phyloP scores from a whole-genome alignment of 2,113 vertebrate genomes.

The Oncorhynchus mykiss region DNA sequence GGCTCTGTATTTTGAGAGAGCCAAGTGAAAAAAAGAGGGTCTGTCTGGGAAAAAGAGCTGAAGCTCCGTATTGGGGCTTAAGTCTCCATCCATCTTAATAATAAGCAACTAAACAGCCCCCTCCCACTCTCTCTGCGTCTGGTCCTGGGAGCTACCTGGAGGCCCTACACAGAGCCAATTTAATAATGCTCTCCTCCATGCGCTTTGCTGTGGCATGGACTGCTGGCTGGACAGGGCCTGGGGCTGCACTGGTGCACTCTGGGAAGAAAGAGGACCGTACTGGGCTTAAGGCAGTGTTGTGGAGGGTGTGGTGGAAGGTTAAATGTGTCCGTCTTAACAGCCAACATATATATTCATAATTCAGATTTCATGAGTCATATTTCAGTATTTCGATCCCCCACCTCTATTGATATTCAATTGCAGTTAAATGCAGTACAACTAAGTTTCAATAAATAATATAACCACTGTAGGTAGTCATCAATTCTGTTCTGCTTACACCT shows the following conservation, averaged over 20 bases:
- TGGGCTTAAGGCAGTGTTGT: neutral
- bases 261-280: slow-evolving; percentile 16
- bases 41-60: slow-evolving; percentile 69
- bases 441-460: too few relatives aligned
- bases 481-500: too few relatives aligned
- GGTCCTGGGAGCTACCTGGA: slow-evolving; percentile 72
- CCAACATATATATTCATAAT: too few relatives aligned
- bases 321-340: neutral
- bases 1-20: slow-evolving; percentile 60
- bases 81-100: slow-evolving; percentile 75
- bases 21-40: slow-evolving; percentile 51
- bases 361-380: too few relatives aligned
- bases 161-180: slow-evolving; percentile 61
- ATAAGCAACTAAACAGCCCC: slow-evolving; percentile 74
- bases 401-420: too few relatives aligned
- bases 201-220: neutral
- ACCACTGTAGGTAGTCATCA: too few relatives aligned
- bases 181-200: slow-evolving; percentile 56
- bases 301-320: slow-evolving; percentile 31
- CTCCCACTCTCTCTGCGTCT: slow-evolving; percentile 51
- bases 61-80: slow-evolving; percentile 76
- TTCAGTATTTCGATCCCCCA: too few relatives aligned
- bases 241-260: slow-evolving; percentile 31
- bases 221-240: slow-evolving; percentile 1
- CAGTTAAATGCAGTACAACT: too few relatives aligned